These are phyloP conservation scores for Ophiothrix spiculata DNA, from an alignment of 35 echinoderm and acorn worm genomes.

Conservation along the genomic window DNA sequence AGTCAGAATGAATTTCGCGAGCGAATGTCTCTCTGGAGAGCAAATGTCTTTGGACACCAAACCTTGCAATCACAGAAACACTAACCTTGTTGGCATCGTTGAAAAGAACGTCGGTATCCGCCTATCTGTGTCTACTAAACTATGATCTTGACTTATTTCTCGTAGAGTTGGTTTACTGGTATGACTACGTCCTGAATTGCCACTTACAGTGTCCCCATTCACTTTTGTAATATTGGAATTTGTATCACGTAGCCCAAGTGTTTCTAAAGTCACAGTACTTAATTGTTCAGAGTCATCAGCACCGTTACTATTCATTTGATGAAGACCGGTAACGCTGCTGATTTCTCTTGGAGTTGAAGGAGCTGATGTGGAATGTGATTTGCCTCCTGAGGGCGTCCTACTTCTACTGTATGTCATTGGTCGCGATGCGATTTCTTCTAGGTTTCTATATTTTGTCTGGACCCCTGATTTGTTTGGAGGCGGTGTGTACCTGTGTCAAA, in stretches of 20 bases:
- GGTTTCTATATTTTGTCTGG: slow-evolving; percentile 73
- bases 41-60: too few relatives aligned
- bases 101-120: neutral
- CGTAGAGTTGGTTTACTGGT: neutral
- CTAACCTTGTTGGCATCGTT: neutral
- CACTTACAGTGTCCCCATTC: neutral
- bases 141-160: neutral
- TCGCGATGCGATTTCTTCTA: slow-evolving; percentile 89
- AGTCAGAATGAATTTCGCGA: too few relatives aligned
- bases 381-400: slow-evolving; percentile 2
- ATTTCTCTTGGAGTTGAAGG: slow-evolving; percentile 27
- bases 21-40: too few relatives aligned
- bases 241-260: neutral
- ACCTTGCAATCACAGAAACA: too few relatives aligned
- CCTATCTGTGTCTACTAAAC: neutral
- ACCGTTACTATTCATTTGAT: slow-evolving; percentile 23
- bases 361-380: slow-evolving; percentile 19
- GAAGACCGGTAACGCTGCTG: slow-evolving; percentile 5
- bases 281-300: neutral
- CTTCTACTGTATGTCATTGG: slow-evolving; percentile 21
- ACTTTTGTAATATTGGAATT: neutral
- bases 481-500: slow-evolving; percentile 67
- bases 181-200: neutral
- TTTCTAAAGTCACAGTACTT: neutral
- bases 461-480: slow-evolving; percentile 69